These are phyloP conservation scores for Arctopsyche grandis DNA, from an alignment of 1,140 invertebrate genomes.

Conservation along the genomic window DNA sequence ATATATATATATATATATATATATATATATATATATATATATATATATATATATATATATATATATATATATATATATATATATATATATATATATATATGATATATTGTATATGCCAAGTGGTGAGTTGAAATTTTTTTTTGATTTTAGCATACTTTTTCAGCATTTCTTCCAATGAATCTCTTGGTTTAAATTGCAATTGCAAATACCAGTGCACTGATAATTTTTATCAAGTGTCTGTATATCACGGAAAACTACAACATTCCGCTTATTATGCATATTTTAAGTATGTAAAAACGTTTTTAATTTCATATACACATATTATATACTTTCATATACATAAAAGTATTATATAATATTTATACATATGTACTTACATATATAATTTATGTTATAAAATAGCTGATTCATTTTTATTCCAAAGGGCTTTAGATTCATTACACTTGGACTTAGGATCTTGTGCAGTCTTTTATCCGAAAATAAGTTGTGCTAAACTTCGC, in stretches of 20 bases:
- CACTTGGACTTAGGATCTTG: background rate
- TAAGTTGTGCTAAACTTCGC: background rate
- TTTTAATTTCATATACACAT: background rate
- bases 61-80: background rate
- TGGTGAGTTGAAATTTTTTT: no score
- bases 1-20: no score
- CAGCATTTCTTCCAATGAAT: background rate
- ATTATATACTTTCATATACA: background rate
- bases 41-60: background rate
- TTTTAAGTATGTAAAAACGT: background rate
- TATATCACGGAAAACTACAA: background rate
- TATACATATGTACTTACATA: background rate
- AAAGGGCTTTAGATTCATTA: background rate
- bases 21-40: no score
- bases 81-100: background rate
- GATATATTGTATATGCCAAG: background rate
- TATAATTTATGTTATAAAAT: no score
- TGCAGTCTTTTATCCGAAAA: background rate
- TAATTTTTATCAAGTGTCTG: slow-evolving; percentile 10
- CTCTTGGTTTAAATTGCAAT: slow-evolving; percentile 4
- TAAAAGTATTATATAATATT: background rate
- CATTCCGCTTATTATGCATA: background rate
- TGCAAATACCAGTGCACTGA: slow-evolving; percentile 17
- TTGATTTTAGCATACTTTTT: slow-evolving; percentile 7
- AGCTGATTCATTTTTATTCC: no score